phyloP scores from a whole-genome alignment of 2,113 vertebrate genomes.

The Glaucomys volans region DNA sequence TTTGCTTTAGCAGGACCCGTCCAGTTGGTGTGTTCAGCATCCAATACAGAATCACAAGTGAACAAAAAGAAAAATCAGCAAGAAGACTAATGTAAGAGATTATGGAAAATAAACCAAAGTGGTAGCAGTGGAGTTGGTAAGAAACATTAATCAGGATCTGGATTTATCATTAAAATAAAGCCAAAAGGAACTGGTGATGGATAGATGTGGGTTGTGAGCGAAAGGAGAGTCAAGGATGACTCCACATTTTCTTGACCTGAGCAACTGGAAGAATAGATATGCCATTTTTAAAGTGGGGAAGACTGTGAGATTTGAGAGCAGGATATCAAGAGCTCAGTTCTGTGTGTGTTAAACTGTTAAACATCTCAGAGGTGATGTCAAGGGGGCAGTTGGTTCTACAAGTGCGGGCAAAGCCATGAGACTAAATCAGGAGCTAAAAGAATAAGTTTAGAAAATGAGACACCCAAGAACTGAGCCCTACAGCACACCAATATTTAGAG shows the following conservation, averaged over 20 bases:
- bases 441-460: not conserved
- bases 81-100: constrained; percentile 1
- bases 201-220: not conserved
- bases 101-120: not conserved
- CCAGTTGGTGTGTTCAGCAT: not conserved
- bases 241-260: not conserved
- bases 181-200: not conserved
- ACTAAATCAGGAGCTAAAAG: not conserved
- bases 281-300: not conserved
- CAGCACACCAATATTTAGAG: not conserved
- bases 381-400: not conserved
- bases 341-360: not conserved
- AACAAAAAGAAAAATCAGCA: not conserved
- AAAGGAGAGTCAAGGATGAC: not conserved
- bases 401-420: not conserved
- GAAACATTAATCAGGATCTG: not conserved
- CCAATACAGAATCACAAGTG: not conserved
- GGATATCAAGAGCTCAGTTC: not conserved
- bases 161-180: not conserved
- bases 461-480: not conserved
- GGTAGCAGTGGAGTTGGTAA: not conserved
- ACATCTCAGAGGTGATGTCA: not conserved
- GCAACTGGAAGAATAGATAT: not conserved
- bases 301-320: not conserved
- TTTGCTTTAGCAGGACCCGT: not conserved